Base-by-base conservation (phyloP, 2,797 vertebrate species). In the Hafferia zeledoni region DNA sequence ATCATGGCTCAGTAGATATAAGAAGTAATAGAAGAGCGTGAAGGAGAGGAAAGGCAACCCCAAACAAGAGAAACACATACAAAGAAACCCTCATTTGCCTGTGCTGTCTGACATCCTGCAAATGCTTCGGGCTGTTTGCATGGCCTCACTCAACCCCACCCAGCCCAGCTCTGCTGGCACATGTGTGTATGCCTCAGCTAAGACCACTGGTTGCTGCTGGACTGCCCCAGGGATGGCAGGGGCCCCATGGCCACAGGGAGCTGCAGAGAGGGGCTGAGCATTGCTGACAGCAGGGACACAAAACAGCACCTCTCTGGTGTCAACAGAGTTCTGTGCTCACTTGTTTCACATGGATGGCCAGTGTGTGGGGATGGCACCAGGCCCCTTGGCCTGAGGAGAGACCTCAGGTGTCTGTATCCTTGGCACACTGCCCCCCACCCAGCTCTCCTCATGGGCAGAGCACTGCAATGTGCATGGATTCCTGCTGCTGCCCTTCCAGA, bases 141-240 rank as follows among this genome's bases (percentile, higher is more conserved):
- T 3, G n/a, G 56, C 56, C 52, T 39, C 44, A 25, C 7, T 65
- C 39, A 72, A 52, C n/a, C 44, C 37, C 57, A 41, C 17, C 63
- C 76, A 52, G 56, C 37, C 61, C 33, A 8, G 4, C 57, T 50
- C 57, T 49, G 55, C 49, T 30, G 31, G 37, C 43, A 72, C 1
- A 24, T 0, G 20, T 17, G 3, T 4, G 39, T 53, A n/a, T n/a
- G 28, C 17, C 77, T 52, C 33, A 53, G 63, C n/a, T 49, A 15
- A 60, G 43, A 25, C 27, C 2, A 0, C 3, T 3, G 6, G 55
- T 28, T 1, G 1, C 53, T 76, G 44, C 6, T 5, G 74, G 46
- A 47, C 31, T 57, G 47, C 50, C 39, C 27, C 49, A 56, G 74
- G 0, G 2, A 23, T 4, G 22, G 64, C 71, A 76, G 0, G 0